These are phyloP conservation scores for Epizoanthus ramosus DNA, from an alignment of 92 coral and sea anemone species.

Conservation along the genomic window DNA sequence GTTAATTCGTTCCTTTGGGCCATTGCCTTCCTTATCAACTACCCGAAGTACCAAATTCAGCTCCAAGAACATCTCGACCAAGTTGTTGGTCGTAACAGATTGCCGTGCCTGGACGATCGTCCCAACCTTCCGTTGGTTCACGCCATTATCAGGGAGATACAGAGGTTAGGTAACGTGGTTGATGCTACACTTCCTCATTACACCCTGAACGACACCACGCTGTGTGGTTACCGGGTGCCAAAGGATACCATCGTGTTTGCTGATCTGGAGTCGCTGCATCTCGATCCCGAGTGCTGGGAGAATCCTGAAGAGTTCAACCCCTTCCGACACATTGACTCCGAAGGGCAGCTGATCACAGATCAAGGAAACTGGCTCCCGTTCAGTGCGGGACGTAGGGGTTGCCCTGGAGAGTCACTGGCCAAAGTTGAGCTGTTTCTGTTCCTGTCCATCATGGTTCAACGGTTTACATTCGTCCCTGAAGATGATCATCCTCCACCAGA, in stretches of 20 bases:
- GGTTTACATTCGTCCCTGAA: slow-evolving; percentile 14
- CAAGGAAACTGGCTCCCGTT: slow-evolving; percentile 37
- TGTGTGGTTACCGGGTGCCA: slow-evolving; percentile 28
- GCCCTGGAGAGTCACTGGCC: slow-evolving; percentile 27
- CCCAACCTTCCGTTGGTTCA: slow-evolving; percentile 11
- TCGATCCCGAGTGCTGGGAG: background rate
- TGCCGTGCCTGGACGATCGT: slow-evolving; percentile 17
- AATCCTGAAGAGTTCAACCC: slow-evolving; percentile 17
- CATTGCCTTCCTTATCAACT: slow-evolving; percentile 3
- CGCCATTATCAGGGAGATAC: slow-evolving; percentile 18
- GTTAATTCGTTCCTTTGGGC: slow-evolving; percentile 22
- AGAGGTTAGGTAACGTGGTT: slow-evolving; percentile 26
- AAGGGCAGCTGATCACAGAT: slow-evolving; percentile 23
- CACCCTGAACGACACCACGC: slow-evolving; percentile 27
- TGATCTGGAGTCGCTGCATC: slow-evolving; percentile 13
- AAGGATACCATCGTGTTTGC: slow-evolving; percentile 14
- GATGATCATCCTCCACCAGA: background rate
- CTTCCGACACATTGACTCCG: slow-evolving; percentile 14
- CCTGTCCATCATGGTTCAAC: slow-evolving; percentile 15
- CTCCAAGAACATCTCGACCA: slow-evolving; percentile 9
- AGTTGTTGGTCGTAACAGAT: slow-evolving; percentile 14
- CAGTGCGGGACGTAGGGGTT: slow-evolving; percentile 28
- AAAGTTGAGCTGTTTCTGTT: slow-evolving; percentile 18
- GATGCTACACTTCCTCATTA: slow-evolving; percentile 14
- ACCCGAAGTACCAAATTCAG: background rate